Conservation (phyloP, 2,888 invertebrate genomes). For the Sarcophaga variegata region DNA sequence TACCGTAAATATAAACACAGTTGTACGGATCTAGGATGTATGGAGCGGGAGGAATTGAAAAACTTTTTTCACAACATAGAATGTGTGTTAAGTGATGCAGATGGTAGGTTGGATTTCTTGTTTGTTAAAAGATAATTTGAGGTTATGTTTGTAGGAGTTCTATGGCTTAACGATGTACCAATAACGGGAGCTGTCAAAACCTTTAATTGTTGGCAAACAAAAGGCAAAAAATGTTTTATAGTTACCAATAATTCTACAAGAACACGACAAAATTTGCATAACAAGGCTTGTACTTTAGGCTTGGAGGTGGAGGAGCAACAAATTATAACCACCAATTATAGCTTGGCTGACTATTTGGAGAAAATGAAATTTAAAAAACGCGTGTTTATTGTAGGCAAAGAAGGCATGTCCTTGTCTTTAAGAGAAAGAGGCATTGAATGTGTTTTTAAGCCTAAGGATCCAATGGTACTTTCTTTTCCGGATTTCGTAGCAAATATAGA, state of each 20-base stretch:
- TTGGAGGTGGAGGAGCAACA: constrained; percentile 88
- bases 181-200: not conserved
- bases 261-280: constrained; percentile 88
- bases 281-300: constrained; percentile 88
- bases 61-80: not conserved
- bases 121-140: not conserved
- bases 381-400: not conserved
- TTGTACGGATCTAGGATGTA: not conserved
- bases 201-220: not conserved
- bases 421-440: not conserved
- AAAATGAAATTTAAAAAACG: constrained; percentile 85
- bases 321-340: constrained; percentile 90
- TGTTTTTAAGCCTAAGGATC: constrained; percentile 86
- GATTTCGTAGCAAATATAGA: constrained; percentile 73
- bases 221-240: constrained; percentile 92
- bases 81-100: constrained; percentile 73
- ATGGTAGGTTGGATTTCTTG: not conserved
- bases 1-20: constrained; percentile 9
- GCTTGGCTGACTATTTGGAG: constrained; percentile 90
- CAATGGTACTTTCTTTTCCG: constrained; percentile 73
- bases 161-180: constrained; percentile 86
- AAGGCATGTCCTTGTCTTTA: not conserved
- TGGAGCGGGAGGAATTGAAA: not conserved
- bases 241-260: constrained; percentile 96
- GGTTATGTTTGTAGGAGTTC: constrained; percentile 81